Percentiles rank a stretch among this genome's conserved stretches.
These are phyloP conservation scores for Dicyrtoma fusca DNA, from an alignment of 2,888 invertebrate species.

Conservation along the genomic window DNA sequence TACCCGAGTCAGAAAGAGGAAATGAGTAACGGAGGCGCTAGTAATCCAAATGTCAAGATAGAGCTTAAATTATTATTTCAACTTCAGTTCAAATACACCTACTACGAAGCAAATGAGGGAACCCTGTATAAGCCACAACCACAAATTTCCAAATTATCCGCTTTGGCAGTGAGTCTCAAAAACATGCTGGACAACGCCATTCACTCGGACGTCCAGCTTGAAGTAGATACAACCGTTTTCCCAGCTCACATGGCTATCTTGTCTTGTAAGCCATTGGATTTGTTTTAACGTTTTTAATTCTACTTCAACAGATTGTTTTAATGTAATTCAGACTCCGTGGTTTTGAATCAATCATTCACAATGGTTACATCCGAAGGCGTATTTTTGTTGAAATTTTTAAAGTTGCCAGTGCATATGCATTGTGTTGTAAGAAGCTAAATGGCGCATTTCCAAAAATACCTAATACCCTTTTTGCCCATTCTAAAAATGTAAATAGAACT, in stretches of 20 bases:
- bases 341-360: not conserved
- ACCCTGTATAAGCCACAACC: not conserved
- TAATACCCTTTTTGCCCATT: no score
- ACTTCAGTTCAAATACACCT: constrained; percentile 30
- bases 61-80: constrained; percentile 27
- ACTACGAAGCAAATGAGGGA: constrained; percentile 2
- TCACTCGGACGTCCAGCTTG: constrained; percentile 30
- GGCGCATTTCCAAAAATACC: no score
- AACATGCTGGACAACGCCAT: constrained; percentile 27
- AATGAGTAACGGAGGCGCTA: not conserved
- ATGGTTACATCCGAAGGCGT: no score
- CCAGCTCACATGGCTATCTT: constrained; percentile 34
- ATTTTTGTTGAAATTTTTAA: not conserved
- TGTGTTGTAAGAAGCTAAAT: no score
- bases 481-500: not conserved
- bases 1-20: constrained; percentile 6
- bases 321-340: no score
- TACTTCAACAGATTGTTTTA: no score
- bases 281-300: no score
- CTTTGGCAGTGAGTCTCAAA: constrained; percentile 10
- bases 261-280: constrained; percentile 13
- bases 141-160: not conserved
- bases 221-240: constrained; percentile 25
- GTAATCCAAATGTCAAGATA: not conserved
- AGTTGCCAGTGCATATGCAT: no score